Percentiles rank a stretch among this genome's conserved stretches.
Conservation (phyloP, 2,888 invertebrate genomes). For the Electrophaes corylata region DNA sequence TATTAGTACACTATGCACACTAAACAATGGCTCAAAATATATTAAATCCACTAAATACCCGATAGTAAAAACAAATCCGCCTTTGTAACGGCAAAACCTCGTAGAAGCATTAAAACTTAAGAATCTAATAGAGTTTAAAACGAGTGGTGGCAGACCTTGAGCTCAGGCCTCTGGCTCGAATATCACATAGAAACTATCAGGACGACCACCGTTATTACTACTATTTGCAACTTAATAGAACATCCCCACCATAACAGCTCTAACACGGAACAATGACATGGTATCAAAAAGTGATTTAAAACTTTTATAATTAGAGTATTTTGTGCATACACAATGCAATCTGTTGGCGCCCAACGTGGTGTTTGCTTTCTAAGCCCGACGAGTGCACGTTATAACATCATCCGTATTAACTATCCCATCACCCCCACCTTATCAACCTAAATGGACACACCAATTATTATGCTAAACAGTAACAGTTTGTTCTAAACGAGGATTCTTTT, state of each 20-base stretch:
- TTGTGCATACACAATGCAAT: conserved; percentile 67
- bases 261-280: conserved; percentile 51
- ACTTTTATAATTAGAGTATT: conserved; percentile 62
- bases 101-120: conserved; percentile 77
- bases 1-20: conserved; percentile 79
- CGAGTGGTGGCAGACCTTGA: conserved; percentile 59
- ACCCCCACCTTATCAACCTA: conserved; percentile 46
- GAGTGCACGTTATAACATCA: conserved; percentile 14
- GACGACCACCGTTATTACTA: conserved; percentile 76
- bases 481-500: conserved; percentile 69
- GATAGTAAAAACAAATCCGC: conserved; percentile 67
- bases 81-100: conserved; percentile 66
- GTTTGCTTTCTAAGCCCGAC: conserved; percentile 40
- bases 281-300: conserved; percentile 73
- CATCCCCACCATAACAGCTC: conserved; percentile 49
- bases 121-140: conserved; percentile 67
- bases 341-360: conserved; percentile 47
- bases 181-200: conserved; percentile 68
- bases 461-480: conserved; percentile 65
- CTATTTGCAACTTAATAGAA: conserved; percentile 69
- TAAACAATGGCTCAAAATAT: conserved; percentile 78
- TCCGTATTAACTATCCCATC: conserved; percentile 34
- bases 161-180: conserved; percentile 50
- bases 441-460: conserved; percentile 67
- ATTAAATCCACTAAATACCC: conserved; percentile 79